phyloP scores from a whole-genome alignment of 2,113 vertebrate species.

The Brachyhypopomus occidentalis region DNA sequence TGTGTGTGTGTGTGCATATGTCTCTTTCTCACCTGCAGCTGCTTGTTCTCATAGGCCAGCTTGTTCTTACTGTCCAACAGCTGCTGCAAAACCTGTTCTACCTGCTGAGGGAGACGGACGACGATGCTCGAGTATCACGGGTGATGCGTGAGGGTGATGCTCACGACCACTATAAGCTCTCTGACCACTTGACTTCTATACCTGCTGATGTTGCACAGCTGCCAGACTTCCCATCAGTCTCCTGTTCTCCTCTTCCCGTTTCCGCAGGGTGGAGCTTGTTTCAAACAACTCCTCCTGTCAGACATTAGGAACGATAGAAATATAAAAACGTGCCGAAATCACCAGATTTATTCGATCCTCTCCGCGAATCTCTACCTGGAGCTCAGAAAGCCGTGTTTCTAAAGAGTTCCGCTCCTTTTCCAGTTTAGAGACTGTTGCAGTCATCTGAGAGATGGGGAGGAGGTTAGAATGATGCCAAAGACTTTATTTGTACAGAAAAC shows the following conservation, averaged over 20 bases:
- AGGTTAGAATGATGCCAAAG: too few relatives aligned
- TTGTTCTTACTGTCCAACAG: constrained; percentile 74
- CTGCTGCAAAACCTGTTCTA: constrained; percentile 70
- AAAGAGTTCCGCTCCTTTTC: constrained; percentile 63
- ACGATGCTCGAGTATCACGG: background rate
- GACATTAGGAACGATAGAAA: constrained; percentile 21
- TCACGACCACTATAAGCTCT: background rate
- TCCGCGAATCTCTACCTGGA: constrained; percentile 61
- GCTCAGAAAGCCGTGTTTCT: constrained; percentile 68
- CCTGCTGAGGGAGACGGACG: constrained; percentile 55
- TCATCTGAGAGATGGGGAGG: constrained; percentile 57
- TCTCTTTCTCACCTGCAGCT: constrained; percentile 63
- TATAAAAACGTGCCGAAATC: background rate
- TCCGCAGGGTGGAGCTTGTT: constrained; percentile 62
- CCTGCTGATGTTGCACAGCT: constrained; percentile 64
- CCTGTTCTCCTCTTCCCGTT: constrained; percentile 68
- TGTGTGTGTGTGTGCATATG: too few relatives aligned
- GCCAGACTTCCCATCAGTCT: constrained; percentile 60
- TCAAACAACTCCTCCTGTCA: constrained; percentile 64
- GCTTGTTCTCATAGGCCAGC: constrained; percentile 71
- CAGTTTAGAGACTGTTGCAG: constrained; percentile 56
- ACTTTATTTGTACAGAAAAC: too few relatives aligned
- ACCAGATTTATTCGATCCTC: background rate
- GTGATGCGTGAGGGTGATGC: background rate
- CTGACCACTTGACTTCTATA: constrained; percentile 54